Conservation (phyloP, 2,113 vertebrate species). For the Conger conger region DNA sequence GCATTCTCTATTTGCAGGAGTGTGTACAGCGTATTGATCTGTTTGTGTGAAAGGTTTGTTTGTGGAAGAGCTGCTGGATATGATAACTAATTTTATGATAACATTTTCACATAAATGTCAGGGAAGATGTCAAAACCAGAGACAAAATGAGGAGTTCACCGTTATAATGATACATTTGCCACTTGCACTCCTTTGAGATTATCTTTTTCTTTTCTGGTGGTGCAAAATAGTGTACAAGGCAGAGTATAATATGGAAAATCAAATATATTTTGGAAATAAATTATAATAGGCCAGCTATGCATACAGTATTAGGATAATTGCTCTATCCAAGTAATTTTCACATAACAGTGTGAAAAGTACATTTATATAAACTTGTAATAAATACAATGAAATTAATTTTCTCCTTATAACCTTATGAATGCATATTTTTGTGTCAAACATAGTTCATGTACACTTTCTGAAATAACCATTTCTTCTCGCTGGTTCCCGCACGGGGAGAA, state of each 20-base stretch:
- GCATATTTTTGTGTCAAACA: no score
- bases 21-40: not conserved
- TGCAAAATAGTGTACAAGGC: no score
- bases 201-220: not conserved
- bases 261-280: no score
- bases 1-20: not conserved
- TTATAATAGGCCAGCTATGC: no score
- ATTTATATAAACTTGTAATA: conserved; percentile 18
- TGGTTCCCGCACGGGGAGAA: conserved; percentile 51
- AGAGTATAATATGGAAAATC: no score
- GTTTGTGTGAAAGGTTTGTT: not conserved
- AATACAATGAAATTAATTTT: no score
- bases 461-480: conserved; percentile 43
- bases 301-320: no score
- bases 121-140: not conserved
- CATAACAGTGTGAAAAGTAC: not conserved
- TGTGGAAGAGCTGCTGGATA: not conserved
- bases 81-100: not conserved
- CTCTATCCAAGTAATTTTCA: not conserved
- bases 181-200: not conserved
- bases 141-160: not conserved
- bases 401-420: no score
- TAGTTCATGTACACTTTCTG: conserved; percentile 40
- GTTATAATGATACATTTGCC: not conserved
- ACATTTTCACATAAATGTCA: not conserved